A percentile compares a stretch with the other conserved stretches of the same genome.
phyloP scores from a whole-genome alignment of 2,888 invertebrate species.

The Anticlea derivata region DNA sequence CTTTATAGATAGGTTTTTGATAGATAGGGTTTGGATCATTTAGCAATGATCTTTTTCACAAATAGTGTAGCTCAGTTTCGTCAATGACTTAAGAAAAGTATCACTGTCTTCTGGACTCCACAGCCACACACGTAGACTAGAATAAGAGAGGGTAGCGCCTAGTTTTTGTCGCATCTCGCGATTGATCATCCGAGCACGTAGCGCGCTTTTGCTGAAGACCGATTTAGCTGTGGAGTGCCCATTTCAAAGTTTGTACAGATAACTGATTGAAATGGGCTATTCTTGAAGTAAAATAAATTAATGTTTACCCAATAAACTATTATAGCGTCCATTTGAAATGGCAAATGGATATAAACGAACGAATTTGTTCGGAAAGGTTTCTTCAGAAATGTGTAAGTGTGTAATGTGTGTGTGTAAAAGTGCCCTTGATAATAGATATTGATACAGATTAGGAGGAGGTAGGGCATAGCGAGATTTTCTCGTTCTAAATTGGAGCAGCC shows the following conservation, averaged over 20 bases:
- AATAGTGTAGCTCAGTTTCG: neutral
- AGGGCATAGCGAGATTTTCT: no score
- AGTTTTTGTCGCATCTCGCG: neutral
- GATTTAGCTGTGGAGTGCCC: neutral
- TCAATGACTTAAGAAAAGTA: neutral
- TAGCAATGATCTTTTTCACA: neutral
- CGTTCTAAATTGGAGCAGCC: no score
- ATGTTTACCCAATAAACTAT: no score
- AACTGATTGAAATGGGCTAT: conserved; percentile 5
- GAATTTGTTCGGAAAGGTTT: no score
- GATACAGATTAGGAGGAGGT: no score
- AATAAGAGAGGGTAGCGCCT: neutral
- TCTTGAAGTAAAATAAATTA: neutral
- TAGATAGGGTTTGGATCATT: no score
- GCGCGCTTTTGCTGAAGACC: neutral
- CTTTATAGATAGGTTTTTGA: no score
- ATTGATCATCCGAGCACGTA: neutral
- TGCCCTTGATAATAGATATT: no score
- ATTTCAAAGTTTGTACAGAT: neutral
- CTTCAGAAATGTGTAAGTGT: no score
- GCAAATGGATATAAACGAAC: no score
- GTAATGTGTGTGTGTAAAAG: no score
- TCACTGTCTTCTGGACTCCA: neutral
- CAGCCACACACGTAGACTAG: neutral
- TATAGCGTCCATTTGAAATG: no score